Evolutionary conservation across 2,888 invertebrate species (phyloP), one percentile per base, ranked within the genome.

Genomic region (Tenthredo amoena): DNA sequence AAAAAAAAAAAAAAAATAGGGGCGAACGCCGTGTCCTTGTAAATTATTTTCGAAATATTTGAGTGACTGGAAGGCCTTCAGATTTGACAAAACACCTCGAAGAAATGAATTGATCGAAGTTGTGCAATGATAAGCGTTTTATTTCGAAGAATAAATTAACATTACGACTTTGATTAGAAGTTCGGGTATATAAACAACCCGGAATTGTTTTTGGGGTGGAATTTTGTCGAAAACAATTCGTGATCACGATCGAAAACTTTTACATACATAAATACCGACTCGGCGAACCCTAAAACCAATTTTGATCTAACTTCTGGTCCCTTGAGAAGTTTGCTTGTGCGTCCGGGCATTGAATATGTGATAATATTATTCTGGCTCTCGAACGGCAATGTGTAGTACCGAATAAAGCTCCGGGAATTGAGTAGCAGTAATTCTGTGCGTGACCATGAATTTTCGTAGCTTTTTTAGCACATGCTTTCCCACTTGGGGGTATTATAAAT

Each of bases 341-440:
- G 50, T 55, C 55, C 50, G 55, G 9, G 55, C 31, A 77, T 55
- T 18, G 55, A 77, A 77, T 77, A 77, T 50, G 50, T 77, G 47
- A 18, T 50, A 77, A 77, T 50, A 77, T 50, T 26, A 68, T 34
- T 50, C 77, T 50, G 31, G 34, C 55, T 50, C 21, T 74, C 40
- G 21, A 47, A 21, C 68, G 34, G 34, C 15, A 12, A 68, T 34
- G 12, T 62, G 7, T 62, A 62, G 50, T 62, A 26, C 68, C 31
- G 68, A 68, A 68, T 50, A 55, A 68, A 68, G 34, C 68, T 68
- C 34, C 15, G 34, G 68, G 12, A 68, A 18, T 68, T 68, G 34
- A 68, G 68, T 68, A 10, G 34, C 34, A 68, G 18, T 68, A 34
- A 68, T 68, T 31, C 68, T 34, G 68, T 68, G 18, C 68, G 68